Evolutionary conservation across 64 coral and sea anemone species (phyloP).

Genomic region (Orbicella faveolata): DNA sequence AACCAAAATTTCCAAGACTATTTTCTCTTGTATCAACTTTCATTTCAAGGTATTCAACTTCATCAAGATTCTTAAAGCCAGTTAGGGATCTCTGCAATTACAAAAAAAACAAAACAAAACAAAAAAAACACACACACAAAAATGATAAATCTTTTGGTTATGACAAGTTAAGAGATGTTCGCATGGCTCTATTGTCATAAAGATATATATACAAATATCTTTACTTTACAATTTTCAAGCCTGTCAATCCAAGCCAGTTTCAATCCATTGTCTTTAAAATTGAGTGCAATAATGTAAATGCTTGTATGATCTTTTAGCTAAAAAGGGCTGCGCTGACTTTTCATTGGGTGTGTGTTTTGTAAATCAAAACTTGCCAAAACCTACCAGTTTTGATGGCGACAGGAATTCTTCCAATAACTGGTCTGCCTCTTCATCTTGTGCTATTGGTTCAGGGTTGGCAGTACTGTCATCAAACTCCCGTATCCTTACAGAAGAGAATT

Average conservation of each 20-base stretch:
- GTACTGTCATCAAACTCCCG: slow-evolving; percentile 59
- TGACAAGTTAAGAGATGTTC: too few species aligned
- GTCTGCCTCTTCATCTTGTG: slow-evolving; percentile 57
- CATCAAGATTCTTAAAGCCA: slow-evolving; percentile 76
- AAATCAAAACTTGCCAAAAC: neutral
- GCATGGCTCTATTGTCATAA: too few species aligned
- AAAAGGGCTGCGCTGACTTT: too few species aligned
- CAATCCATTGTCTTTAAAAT: too few species aligned
- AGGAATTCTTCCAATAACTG: slow-evolving; percentile 62
- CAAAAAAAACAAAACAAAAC: slow-evolving; percentile 5
- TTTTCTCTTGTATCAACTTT: slow-evolving; percentile 91
- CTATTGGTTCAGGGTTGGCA: slow-evolving; percentile 64
- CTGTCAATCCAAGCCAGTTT: too few species aligned
- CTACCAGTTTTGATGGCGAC: slow-evolving; percentile 60
- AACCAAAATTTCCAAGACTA: slow-evolving; percentile 99
- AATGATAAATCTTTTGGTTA: too few species aligned
- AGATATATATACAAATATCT: too few species aligned
- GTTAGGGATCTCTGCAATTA: slow-evolving; percentile 69
- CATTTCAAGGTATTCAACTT: slow-evolving; percentile 88
- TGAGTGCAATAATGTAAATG: too few species aligned
- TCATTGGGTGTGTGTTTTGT: too few species aligned
- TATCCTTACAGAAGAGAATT: slow-evolving; percentile 49
- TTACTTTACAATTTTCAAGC: too few species aligned
- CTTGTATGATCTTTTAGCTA: too few species aligned
- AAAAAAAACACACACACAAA: neutral